Percentiles rank a stretch among this genome's conserved stretches.
Conservation (phyloP, 2,797 vertebrate genomes). For the Xerus rutilus region DNA sequence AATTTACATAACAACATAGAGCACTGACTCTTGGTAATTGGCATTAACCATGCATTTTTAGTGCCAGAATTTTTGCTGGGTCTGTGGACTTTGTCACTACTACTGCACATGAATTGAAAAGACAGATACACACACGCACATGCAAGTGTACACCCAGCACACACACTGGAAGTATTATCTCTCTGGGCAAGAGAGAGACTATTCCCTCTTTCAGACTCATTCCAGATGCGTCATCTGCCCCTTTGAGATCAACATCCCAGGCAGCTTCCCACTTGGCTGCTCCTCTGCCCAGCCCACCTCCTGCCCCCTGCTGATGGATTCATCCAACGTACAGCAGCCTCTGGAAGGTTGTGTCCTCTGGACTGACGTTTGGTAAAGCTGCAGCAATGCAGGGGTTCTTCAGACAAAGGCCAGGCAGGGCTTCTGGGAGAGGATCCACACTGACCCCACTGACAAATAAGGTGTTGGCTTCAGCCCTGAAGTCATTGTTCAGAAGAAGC, state of each 20-base stretch:
- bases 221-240: neutral
- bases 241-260: neutral
- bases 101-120: neutral
- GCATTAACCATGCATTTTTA: neutral
- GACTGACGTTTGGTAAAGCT: neutral
- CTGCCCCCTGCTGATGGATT: neutral
- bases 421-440: neutral
- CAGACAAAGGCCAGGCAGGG: neutral
- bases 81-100: neutral
- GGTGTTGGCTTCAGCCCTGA: neutral
- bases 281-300: neutral
- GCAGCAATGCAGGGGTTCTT: neutral
- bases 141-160: neutral
- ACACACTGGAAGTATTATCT: neutral
- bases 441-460: neutral
- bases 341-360: neutral
- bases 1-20: constrained; percentile 22
- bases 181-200: neutral
- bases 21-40: neutral
- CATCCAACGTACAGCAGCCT: neutral
- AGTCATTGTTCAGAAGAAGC: neutral
- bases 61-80: neutral
- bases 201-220: neutral
- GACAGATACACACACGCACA: neutral
- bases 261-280: neutral